Base-by-base conservation (phyloP, 2,113 vertebrate species). In the Thamnaconus septentrionalis region DNA sequence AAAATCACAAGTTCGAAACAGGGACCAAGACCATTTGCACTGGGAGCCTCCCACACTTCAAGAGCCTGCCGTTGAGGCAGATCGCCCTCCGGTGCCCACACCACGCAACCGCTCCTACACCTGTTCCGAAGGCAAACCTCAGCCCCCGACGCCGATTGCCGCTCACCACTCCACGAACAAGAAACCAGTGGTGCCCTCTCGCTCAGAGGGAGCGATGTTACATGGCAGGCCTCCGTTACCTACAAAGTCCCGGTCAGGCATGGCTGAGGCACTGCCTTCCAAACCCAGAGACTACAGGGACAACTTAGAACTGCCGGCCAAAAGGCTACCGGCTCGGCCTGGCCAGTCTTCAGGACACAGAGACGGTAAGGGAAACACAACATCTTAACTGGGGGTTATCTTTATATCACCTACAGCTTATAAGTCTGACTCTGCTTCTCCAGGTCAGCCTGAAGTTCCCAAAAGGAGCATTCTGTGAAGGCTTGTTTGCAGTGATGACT, bases 221-320 rank as follows among this genome's bases (percentile, higher is more conserved):
- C 85, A 39, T 8, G 92, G 83, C 60, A 92, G 93, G 50, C 96
- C 96, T 0, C 96, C 94, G 7, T 73, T 98, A 56, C 97, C 97
- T 0, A 61, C 80, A 0, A 99, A 98, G 87, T 47, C 44, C 4
- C 93, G 94, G 59, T 86, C 18, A 31, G 18, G 18, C 18, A 31
- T 31, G 18, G 18, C 93, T 50, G 94, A 95, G 7, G 87, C 91
- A 66, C 94, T 92, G 78, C 73, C 69, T 56, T 43, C 81, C 66
- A 95, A 92, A 72, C 62, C 87, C 68, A 92, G 92, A 3, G 96
- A 98, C 88, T 95, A 95, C 82, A 92, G 95, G 40, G 95, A 97
- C 43, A 92, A 64, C 59, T 80, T 85, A 0, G 96, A 97, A 71
- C 81, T 96, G 57, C 92, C 93, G 0, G 82, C 55, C 0, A 92